phyloP scores from a whole-genome alignment of 2,797 vertebrate genomes.

The Oryzias dopingdopingensis region DNA sequence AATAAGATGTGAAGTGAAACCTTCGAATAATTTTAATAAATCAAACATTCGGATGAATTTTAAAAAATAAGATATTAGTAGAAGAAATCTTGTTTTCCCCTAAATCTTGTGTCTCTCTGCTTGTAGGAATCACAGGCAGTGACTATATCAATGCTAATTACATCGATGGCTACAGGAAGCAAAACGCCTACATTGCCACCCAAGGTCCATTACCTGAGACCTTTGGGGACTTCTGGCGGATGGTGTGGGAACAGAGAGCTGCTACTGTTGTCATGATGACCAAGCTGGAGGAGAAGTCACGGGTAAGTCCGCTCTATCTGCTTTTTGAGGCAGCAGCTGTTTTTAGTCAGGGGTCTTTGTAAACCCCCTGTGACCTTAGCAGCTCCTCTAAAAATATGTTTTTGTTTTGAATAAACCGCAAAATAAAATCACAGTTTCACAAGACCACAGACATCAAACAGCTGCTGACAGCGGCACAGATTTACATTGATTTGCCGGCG shows the following conservation, averaged over 20 bases:
- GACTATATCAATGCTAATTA: constrained; percentile 98
- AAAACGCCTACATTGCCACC: constrained; percentile 97
- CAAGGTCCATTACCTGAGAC: constrained; percentile 95
- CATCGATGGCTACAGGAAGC: constrained; percentile 96
- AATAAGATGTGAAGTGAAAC: constrained; percentile 17
- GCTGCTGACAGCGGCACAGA: constrained; percentile 20
- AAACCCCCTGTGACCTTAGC: neutral
- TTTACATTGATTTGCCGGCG: constrained; percentile 34
- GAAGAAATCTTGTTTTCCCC: neutral
- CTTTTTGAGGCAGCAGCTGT: neutral
- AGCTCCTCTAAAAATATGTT: neutral
- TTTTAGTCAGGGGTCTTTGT: constrained; percentile 2
- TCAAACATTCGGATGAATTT: neutral
- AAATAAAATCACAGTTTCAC: constrained; percentile 8
- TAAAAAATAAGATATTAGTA: neutral
- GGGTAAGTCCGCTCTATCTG: constrained; percentile 73
- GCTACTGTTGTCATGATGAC: constrained; percentile 99
- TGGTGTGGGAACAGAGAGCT: constrained; percentile 98
- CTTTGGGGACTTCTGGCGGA: constrained; percentile 97
- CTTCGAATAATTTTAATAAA: constrained; percentile 2
- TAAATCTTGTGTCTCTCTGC: constrained; percentile 6
- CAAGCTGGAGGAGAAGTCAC: constrained; percentile 93
- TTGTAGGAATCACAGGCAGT: constrained; percentile 89
- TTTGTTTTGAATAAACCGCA: constrained; percentile 14
- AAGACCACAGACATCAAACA: neutral